A percentile compares a stretch with the other conserved stretches of the same genome.
Evolutionary conservation across 2,113 vertebrate genomes (phyloP).

Genomic region (Syrrhaptes paradoxus): DNA sequence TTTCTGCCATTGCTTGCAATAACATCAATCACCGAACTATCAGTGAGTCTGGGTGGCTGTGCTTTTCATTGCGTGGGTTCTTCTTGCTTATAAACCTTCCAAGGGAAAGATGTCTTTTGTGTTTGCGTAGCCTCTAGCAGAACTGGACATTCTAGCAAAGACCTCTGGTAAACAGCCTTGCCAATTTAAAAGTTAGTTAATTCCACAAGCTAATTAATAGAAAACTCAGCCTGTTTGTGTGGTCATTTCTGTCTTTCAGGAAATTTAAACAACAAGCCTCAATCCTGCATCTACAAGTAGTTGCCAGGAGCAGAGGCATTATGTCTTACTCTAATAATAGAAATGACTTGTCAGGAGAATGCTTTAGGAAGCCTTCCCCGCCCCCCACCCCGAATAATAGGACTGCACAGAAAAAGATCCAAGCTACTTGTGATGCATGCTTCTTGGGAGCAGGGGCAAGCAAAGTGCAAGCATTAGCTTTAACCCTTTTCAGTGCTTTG

Average conservation of each 20-base stretch:
- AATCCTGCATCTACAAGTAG: not conserved
- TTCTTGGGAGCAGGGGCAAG: not conserved
- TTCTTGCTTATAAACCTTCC: not conserved
- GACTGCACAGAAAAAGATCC: slow-evolving; percentile 34
- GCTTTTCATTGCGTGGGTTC: not conserved
- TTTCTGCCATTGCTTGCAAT: not conserved
- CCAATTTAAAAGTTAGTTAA: not conserved
- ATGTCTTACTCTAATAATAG: slow-evolving; percentile 26
- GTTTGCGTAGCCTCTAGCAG: not conserved
- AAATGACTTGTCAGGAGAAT: slow-evolving; percentile 27
- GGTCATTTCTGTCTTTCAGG: not conserved
- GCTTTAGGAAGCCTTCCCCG: slow-evolving; percentile 38
- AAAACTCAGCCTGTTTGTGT: slow-evolving; percentile 12
- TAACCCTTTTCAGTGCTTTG: slow-evolving; percentile 42
- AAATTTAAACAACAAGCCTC: slow-evolving; percentile 15
- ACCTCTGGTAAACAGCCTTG: not conserved
- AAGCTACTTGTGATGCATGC: slow-evolving; percentile 57
- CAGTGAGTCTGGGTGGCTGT: not conserved
- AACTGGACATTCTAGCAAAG: not conserved
- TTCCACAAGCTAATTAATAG: not conserved
- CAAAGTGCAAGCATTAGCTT: not conserved
- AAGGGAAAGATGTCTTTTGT: not conserved
- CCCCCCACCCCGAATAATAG: slow-evolving; percentile 39
- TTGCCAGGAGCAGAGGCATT: slow-evolving; percentile 7
- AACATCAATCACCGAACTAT: not conserved